Evolutionary conservation across 2,888 invertebrate genomes (phyloP), one percentile per base, ranked within the genome.

Genomic region (Apamea monoglypha): DNA sequence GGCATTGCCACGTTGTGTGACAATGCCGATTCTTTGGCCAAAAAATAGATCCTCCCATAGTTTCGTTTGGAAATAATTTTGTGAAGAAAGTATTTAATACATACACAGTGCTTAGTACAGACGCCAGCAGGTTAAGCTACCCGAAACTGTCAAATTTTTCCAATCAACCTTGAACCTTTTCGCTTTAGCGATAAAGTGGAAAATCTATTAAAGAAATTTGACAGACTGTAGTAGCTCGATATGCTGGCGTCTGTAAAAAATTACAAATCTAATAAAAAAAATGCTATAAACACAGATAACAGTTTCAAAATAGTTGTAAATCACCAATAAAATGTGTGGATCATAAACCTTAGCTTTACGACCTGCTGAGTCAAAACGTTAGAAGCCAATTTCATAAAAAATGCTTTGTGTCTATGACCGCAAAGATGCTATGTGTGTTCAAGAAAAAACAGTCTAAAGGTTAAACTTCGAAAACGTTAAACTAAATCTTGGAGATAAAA

Each of bases 301-400:
- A 70, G 70, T 73, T 74, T 61, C 21, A 81, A 61, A 76, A 73
- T 76, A 76, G 73, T 72, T 78, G 72, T 84, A 84, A 84, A 84
- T 84, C 82, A 86, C 74, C 86, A 71, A 82, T 84, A 82, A 86
- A 86, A 86, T 77, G 74, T 82, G 86, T 72, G 78, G 82, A 86
- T 82, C 84, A 74, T 86, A 84, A 84, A 84, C 74, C 86, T 84
- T 86, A 16, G 71, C 40, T 84, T 84, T 86, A 84, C 83, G 84
- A 86, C 66, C 50, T 86, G 84, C 84, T 84, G 84, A 84, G 50
- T 82, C 84, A 63, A 44, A 82, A 59, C 29, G 82, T 67, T 77
- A 53, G 82, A 82, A 72, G 29, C 59, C 86, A 82, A 84, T 84
- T 86, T 86, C 82, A 82, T 78, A 68, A 77, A 86, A 61, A 82